Evolutionary conservation across 2,888 invertebrate species (phyloP), one percentile per base, ranked within the genome.

Genomic region (Acanthosepion pharaonis): DNA sequence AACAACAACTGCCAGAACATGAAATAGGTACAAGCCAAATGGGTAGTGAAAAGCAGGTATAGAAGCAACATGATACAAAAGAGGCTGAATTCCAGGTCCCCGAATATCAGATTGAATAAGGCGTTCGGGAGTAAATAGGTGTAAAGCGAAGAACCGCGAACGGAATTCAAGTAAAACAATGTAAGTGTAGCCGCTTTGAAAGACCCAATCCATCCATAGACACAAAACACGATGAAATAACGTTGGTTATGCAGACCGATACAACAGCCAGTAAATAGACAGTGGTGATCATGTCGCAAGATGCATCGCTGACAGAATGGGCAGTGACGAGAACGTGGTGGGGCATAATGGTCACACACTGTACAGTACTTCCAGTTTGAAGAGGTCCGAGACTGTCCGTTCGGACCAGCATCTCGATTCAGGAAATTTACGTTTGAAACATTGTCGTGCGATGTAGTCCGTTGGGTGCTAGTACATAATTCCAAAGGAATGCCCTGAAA

Each of bases 161-260:
- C 94, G 5, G 94, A n/a, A 25, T 95, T 95, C 11, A 97, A 94
- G 95, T 96, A 97, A 28, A 94, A 91, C 5, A 95, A 95, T 11
- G 96, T 95, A 28, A 96, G 95, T 33, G 95, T 95, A 3, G 96
- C 91, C 33, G 95, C 96, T 94, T 96, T 96, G 2, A 96, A 48
- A 25, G 96, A 95, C 0, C 96, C 96, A 1, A 97, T 64, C 20
- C 95, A 95, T 0, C 96, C 95, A 94, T 97, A 96, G 94, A 97
- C 96, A 48, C 97, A 96, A 95, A 97, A 97, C 2, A 97, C 97
- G 64, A 97, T 97, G 95, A 97, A 98, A 95, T 97, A 97, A 49
- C 97, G 96, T 96, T 97, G 97, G 96, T 97, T 97, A 94, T 97
- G 97, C 94, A 97, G 96, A 0, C 97, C 97, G 0, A 97, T 97